A percentile compares a stretch with the other conserved stretches of the same genome.
Evolutionary conservation across 2,113 vertebrate species (phyloP).

Genomic region (Tetrax tetrax): DNA sequence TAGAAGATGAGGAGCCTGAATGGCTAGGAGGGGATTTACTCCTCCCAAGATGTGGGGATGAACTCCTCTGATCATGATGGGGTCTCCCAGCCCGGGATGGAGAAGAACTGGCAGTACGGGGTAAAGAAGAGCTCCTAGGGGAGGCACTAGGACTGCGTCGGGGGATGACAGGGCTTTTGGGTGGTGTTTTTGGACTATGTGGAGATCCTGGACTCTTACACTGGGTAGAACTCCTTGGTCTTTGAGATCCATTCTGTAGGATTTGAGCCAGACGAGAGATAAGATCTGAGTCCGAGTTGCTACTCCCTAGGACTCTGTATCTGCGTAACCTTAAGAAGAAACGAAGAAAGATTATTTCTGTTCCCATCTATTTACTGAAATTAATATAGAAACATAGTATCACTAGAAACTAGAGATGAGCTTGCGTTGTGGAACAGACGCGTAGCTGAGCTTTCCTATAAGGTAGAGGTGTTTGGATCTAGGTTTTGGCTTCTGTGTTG

Average conservation of each 20-base stretch:
- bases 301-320: conserved; percentile 90
- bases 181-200: conserved; percentile 85
- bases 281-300: conserved; percentile 94
- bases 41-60: conserved; percentile 84
- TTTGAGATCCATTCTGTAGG: conserved; percentile 89
- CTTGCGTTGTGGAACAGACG: not conserved
- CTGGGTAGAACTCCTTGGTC: conserved; percentile 77
- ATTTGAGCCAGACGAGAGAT: conserved; percentile 95
- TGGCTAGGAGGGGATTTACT: conserved; percentile 96
- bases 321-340: conserved; percentile 83
- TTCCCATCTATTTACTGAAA: not conserved
- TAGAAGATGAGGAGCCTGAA: conserved; percentile 92
- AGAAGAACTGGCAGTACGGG: conserved; percentile 94
- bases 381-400: not conserved
- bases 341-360: conserved; percentile 60
- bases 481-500: not conserved
- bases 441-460: not conserved
- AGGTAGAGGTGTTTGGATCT: not conserved
- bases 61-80: conserved; percentile 84
- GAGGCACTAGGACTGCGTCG: conserved; percentile 94
- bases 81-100: conserved; percentile 89
- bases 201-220: conserved; percentile 84
- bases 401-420: not conserved
- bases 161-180: conserved; percentile 86
- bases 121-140: conserved; percentile 92